Percentiles rank a stretch among this genome's conserved stretches.
phyloP scores from a whole-genome alignment of 1,140 invertebrate species.

The Tetranychus urticae region DNA sequence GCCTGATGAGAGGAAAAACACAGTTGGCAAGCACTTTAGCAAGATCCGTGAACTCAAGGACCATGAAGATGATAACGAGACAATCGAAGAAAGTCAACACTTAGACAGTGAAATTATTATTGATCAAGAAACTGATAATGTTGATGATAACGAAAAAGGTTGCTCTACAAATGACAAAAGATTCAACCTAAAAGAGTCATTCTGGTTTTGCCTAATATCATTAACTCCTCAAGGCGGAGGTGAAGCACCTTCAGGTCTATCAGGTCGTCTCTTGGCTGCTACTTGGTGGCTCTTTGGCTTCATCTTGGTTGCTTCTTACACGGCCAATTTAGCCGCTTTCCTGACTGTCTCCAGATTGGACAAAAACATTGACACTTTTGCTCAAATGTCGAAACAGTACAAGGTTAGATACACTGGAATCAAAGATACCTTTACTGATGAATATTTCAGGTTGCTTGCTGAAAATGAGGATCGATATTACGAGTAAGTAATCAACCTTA shows the following conservation, averaged over 20 bases:
- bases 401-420: slow-evolving; percentile 79
- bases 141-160: too few species aligned
- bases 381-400: slow-evolving; percentile 78
- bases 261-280: slow-evolving; percentile 67
- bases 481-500: slow-evolving; percentile 23
- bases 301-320: slow-evolving; percentile 91
- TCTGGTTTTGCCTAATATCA: slow-evolving; percentile 98
- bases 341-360: slow-evolving; percentile 74
- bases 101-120: too few species aligned
- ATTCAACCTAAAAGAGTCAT: slow-evolving; percentile 74
- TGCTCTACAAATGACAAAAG: neutral
- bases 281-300: slow-evolving; percentile 97
- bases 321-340: slow-evolving; percentile 82
- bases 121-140: too few species aligned
- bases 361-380: slow-evolving; percentile 66
- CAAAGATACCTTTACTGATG: slow-evolving; percentile 53
- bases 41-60: neutral
- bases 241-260: slow-evolving; percentile 81
- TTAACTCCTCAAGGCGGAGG: slow-evolving; percentile 66
- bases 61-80: neutral
- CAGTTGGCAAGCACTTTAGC: too few species aligned
- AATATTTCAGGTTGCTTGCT: slow-evolving; percentile 84
- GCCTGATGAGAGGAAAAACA: too few species aligned
- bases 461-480: slow-evolving; percentile 83
- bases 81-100: neutral